Evolutionary conservation across 2,888 invertebrate genomes (phyloP).

Genomic region (Limenitis camilla): DNA sequence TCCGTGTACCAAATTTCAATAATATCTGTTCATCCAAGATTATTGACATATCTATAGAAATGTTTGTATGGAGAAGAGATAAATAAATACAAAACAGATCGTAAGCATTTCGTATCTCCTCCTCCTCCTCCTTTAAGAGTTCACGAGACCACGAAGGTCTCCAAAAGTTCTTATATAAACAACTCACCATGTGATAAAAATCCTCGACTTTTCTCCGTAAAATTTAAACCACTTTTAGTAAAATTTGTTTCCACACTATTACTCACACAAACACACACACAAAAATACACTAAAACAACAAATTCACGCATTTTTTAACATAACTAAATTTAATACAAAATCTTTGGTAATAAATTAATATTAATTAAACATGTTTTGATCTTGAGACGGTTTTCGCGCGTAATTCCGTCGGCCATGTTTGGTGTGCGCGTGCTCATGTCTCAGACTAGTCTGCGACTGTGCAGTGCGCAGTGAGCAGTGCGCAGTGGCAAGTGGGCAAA

Average conservation of each 20-base stretch:
- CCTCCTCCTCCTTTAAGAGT: too few relatives aligned
- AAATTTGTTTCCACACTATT: constrained; percentile 23
- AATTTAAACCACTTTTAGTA: constrained; percentile 21
- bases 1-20: too few relatives aligned
- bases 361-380: too few relatives aligned
- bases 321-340: constrained; percentile 40
- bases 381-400: constrained; percentile 41
- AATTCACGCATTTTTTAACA: constrained; percentile 57
- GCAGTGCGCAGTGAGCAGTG: too few relatives aligned
- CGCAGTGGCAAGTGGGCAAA: too few relatives aligned
- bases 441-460: constrained; percentile 29
- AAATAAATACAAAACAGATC: too few relatives aligned
- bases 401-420: constrained; percentile 39
- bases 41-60: too few relatives aligned
- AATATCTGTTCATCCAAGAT: too few relatives aligned
- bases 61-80: too few relatives aligned
- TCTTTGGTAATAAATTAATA: constrained; percentile 34
- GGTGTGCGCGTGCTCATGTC: constrained; percentile 51
- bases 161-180: too few relatives aligned
- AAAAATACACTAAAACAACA: constrained; percentile 25
- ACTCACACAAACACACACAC: constrained; percentile 28
- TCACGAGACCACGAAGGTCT: too few relatives aligned
- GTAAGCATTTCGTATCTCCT: too few relatives aligned
- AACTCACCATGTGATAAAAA: constrained; percentile 44
- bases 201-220: constrained; percentile 35